Evolutionary conservation across 2,113 vertebrate genomes (phyloP), one percentile per base, ranked within the genome.

Genomic region (Sinocyclocheilus anshuiensis): DNA sequence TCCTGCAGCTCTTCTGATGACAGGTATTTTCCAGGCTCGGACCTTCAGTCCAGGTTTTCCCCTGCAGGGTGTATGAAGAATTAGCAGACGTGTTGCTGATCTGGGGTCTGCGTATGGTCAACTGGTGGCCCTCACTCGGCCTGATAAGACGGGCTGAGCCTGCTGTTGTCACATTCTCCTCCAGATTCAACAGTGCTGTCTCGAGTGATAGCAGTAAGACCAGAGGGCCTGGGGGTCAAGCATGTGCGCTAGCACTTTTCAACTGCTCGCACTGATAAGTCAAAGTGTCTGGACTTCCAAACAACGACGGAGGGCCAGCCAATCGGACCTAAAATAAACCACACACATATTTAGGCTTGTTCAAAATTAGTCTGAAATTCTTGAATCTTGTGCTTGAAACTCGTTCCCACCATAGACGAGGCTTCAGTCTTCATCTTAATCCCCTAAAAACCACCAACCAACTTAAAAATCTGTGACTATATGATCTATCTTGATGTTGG

Each of bases 21-120:
- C 95, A 95, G 93, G 91, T 93, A 96, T 96, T 95, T 94, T 95
- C 95, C 94, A 96, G 93, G 90, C 90, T 29, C n/a, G 26, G 4
- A 45, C 71, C 39, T 29, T 77, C 57, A 22, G 36, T 15, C 33
- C 86, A 85, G 85, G 83, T 85, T 83, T 74, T 84, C 76, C 84
- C 86, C 86, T 83, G 61, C 91, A 88, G 93, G 95, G 93, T 92
- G 91, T 90, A 91, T 93, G 90, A 92, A 95, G 93, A 91, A 92
- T 89, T 0, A 5, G 92, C 85, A 65, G 92, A 95, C 71, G 89
- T 95, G 94, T 94, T 79, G 91, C 89, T 95, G 96, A 95, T 94
- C 90, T 89, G 55, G 76, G 84, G 65, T 69, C 75, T 50, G 72
- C 22, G 65, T 86, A 85, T 6, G 81, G 90, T 86, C 86, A 92